Percentiles rank a stretch among this genome's conserved stretches.
phyloP scores from a whole-genome alignment of 1,140 invertebrate genomes.

The Calliphora vicina region DNA sequence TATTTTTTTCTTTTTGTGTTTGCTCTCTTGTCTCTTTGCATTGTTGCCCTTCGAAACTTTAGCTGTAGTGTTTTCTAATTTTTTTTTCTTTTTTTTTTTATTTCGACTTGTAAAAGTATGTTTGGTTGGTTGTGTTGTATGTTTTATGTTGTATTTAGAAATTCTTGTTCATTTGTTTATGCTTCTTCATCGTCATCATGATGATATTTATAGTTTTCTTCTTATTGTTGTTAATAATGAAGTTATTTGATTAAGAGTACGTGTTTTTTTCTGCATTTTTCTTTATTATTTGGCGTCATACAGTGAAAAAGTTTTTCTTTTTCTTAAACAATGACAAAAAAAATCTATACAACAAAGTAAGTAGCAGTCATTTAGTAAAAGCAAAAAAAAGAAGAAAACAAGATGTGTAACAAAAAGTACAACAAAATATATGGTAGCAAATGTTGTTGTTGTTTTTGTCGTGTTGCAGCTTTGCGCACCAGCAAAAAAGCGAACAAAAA shows the following conservation, averaged over 20 bases:
- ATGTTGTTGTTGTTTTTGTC: not conserved
- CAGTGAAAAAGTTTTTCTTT: not conserved
- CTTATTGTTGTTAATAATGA: not conserved
- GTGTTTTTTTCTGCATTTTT: not conserved
- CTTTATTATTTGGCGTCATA: not conserved
- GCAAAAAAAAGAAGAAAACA: not conserved
- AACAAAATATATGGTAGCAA: not conserved
- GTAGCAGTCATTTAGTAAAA: not conserved
- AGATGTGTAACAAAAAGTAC: not conserved
- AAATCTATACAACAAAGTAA: not conserved
- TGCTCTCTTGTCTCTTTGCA: not conserved
- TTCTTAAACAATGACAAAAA: not conserved
- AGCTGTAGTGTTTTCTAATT: not conserved
- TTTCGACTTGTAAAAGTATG: not conserved
- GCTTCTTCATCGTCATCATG: not conserved
- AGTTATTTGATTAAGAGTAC: not conserved
- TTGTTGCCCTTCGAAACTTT: not conserved
- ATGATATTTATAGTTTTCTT: not conserved
- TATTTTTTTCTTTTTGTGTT: no score
- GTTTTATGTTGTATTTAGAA: not conserved
- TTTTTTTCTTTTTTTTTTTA: not conserved
- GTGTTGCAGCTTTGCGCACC: not conserved
- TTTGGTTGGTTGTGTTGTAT: not conserved
- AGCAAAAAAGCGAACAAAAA: slow-evolving; percentile 37
- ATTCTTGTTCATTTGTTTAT: not conserved